These are phyloP conservation scores for Cephus nigrinus DNA, from an alignment of 2,888 invertebrate species.

Conservation along the genomic window DNA sequence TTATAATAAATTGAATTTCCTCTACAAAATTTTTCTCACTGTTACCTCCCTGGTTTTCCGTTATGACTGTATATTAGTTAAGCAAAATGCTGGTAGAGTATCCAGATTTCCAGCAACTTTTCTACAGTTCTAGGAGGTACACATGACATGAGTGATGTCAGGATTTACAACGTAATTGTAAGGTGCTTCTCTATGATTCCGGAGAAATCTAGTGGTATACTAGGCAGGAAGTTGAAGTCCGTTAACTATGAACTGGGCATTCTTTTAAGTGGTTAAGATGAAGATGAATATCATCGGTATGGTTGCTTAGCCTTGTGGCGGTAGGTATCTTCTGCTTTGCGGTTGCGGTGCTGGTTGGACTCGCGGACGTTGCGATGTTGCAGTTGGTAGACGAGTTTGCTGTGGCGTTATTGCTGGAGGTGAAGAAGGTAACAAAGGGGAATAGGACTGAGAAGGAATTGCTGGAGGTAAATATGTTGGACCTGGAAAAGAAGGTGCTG, in stretches of 20 bases:
- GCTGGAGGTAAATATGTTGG: conserved; percentile 17
- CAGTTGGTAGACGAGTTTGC: background rate
- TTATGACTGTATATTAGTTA: conserved; percentile 2
- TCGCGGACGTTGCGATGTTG: background rate
- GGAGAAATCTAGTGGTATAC: background rate
- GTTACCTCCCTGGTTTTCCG: conserved; percentile 12
- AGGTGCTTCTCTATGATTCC: background rate
- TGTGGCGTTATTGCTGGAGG: conserved; percentile 19
- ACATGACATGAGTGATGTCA: background rate
- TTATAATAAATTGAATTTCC: conserved; percentile 45
- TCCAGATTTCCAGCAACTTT: background rate
- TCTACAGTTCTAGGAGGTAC: background rate
- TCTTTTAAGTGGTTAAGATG: background rate
- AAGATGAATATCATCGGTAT: background rate
- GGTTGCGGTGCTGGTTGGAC: conserved; percentile 11
- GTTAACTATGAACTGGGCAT: background rate
- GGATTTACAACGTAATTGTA: background rate
- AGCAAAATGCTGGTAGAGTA: background rate
- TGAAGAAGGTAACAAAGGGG: conserved; percentile 21
- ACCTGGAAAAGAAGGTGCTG: conserved; percentile 10
- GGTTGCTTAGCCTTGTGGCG: conserved; percentile 14
- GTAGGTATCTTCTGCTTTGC: conserved; percentile 24
- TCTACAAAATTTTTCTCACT: conserved; percentile 28
- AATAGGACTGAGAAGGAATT: conserved; percentile 12
- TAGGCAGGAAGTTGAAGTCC: background rate